A percentile compares a stretch with the other conserved stretches of the same genome.
Conservation (phyloP, 2,888 invertebrate species). For the Antheraea yamamai region DNA sequence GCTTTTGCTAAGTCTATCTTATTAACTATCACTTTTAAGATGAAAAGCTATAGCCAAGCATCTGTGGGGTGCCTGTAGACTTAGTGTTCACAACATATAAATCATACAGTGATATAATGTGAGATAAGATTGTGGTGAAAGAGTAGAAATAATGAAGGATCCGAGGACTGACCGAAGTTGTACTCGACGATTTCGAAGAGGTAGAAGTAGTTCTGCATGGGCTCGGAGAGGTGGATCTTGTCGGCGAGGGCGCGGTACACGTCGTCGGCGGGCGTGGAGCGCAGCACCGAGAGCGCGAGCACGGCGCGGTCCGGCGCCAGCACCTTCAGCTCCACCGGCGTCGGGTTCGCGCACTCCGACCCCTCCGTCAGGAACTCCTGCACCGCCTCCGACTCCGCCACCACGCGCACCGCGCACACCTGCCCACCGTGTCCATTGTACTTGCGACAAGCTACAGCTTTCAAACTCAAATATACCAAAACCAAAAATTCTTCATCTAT, state of each 20-base stretch:
- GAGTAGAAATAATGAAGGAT: not conserved
- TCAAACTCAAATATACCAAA: no score
- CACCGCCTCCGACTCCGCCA: slow-evolving; percentile 98
- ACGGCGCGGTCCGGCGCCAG: slow-evolving; percentile 96
- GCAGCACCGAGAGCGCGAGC: slow-evolving; percentile 92
- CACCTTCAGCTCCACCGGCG: slow-evolving; percentile 89
- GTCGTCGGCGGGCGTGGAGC: slow-evolving; percentile 94
- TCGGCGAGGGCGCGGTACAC: slow-evolving; percentile 94
- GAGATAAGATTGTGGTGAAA: not conserved
- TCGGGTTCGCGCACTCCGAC: slow-evolving; percentile 90
- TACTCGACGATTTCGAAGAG: slow-evolving; percentile 98
- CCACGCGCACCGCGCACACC: slow-evolving; percentile 98
- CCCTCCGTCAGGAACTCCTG: slow-evolving; percentile 98
- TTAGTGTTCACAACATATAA: no score
- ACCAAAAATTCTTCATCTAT: no score
- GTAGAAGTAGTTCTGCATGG: slow-evolving; percentile 95
- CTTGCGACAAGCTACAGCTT: no score
- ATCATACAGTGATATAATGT: no score
- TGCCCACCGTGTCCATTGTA: no score
- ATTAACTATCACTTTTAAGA: no score
- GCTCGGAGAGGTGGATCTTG: slow-evolving; percentile 90
- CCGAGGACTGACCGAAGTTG: slow-evolving; percentile 91
- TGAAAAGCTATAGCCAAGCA: no score
- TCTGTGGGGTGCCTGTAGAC: no score
- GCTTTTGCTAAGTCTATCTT: no score